Base-by-base conservation (phyloP, 2,888 invertebrate genomes). In the Zhuqinia jingwanae region DNA sequence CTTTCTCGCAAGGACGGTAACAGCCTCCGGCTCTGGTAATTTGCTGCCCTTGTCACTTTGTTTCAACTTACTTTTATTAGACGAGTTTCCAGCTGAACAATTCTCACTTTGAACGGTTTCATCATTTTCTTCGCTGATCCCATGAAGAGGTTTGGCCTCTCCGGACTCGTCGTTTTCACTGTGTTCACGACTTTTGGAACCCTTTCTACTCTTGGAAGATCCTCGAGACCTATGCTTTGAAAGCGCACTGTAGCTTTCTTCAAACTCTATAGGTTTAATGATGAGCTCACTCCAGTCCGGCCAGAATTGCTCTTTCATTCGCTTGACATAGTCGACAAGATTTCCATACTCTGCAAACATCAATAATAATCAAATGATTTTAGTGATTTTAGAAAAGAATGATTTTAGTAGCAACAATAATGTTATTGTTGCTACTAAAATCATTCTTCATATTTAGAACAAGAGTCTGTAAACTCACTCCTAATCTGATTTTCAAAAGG, bases 401-500 rank as follows among this genome's bases (percentile, higher is more conserved):
- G n/a, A n/a, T n/a, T n/a, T n/a, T n/a, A n/a, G n/a, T n/a, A n/a
- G n/a, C n/a, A n/a, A n/a, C n/a, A n/a, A n/a, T n/a, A 36, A 36
- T 6, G 36, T 36, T 36, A 36, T 30, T 47, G 53, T 15, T n/a
- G n/a, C n/a, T n/a, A n/a, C n/a, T n/a, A n/a, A 30, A 68, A 65
- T 50, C 25, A 63, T 53, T 70, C 3, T 78, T 22, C 27, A 15
- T 70, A 36, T 20, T 75, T 17, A 60, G 36, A 36, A 36, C 36
- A 6, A 8, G 8, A 6, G 3, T 6, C 36, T 36, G 5, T 6
- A 30, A 30, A 87, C 50, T 83, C 89, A 91, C 91, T 89, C 60
- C 88, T 89, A 0, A 92, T 47, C 22, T 88, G 84, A 50, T 70
- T 53, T 53, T 91, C 91, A 85, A 90, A 91, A 8, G 91, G 91